phyloP scores from a whole-genome alignment of 2,888 invertebrate genomes.

The Oxycera nigricornis region DNA sequence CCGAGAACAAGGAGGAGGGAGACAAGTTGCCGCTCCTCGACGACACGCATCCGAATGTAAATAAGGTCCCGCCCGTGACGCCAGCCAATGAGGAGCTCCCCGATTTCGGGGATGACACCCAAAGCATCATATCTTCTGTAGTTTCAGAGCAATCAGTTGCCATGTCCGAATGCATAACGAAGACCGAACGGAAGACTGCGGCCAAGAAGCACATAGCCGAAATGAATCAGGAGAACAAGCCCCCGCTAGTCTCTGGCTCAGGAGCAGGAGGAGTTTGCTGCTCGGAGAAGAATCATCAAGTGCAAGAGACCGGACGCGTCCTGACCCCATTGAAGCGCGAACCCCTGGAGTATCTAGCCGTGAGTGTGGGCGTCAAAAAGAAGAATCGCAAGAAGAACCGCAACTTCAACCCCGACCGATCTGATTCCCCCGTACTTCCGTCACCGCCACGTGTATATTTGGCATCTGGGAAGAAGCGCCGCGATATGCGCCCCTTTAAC shows the following conservation, averaged over 20 bases:
- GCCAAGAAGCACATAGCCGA: slow-evolving; percentile 59
- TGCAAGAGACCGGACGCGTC: slow-evolving; percentile 62
- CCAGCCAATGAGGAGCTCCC: slow-evolving; percentile 72
- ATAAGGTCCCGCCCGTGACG: slow-evolving; percentile 72
- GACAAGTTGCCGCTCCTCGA: slow-evolving; percentile 77
- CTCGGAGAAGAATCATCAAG: slow-evolving; percentile 49
- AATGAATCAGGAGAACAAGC: slow-evolving; percentile 59
- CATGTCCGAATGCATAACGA: slow-evolving; percentile 71
- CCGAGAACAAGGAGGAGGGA: slow-evolving; percentile 81
- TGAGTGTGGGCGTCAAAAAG: slow-evolving; percentile 72
- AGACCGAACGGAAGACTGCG: slow-evolving; percentile 65
- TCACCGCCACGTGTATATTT: slow-evolving; percentile 72
- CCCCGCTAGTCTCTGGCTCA: slow-evolving; percentile 48
- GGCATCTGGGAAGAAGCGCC: slow-evolving; percentile 65
- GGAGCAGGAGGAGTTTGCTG: slow-evolving; percentile 42
- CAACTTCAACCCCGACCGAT: slow-evolving; percentile 66
- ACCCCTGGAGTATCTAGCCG: slow-evolving; percentile 77
- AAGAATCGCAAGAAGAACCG: slow-evolving; percentile 74
- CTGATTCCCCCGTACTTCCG: slow-evolving; percentile 74
- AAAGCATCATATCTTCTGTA: slow-evolving; percentile 77
- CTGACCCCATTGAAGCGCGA: slow-evolving; percentile 74
- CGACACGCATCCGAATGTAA: slow-evolving; percentile 64
- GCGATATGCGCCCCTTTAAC: slow-evolving; percentile 68
- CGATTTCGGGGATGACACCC: slow-evolving; percentile 68
- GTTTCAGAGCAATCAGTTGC: slow-evolving; percentile 77